A percentile compares a stretch with the other conserved stretches of the same genome.
Evolutionary conservation across 2,888 invertebrate genomes (phyloP).

Genomic region (Chromoteleia sp.): DNA sequence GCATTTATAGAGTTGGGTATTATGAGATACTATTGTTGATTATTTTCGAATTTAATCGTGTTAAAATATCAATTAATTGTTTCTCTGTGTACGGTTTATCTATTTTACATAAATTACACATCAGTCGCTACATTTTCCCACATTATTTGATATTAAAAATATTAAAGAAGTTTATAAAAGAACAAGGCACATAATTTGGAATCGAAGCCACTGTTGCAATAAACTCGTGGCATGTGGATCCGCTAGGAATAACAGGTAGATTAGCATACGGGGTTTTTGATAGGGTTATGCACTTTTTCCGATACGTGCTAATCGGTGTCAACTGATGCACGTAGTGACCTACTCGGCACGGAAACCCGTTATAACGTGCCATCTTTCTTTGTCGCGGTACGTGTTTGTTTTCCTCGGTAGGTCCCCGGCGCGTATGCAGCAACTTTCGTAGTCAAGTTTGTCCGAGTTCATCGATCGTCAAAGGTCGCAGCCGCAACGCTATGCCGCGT

Average conservation of each 20-base stretch:
- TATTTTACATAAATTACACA: no score
- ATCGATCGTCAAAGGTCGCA: conserved; percentile 65
- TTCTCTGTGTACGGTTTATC: no score
- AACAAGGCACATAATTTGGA: no score
- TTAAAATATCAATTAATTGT: no score
- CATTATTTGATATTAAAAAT: no score
- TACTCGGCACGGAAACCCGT: conserved; percentile 82
- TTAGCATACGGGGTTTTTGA: conserved; percentile 34
- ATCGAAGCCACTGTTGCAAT: background rate
- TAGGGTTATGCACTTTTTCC: conserved; percentile 74
- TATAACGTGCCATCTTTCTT: conserved; percentile 74
- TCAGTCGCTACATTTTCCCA: no score
- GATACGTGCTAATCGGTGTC: conserved; percentile 82
- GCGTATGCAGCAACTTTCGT: conserved; percentile 34
- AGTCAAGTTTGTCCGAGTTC: conserved; percentile 54
- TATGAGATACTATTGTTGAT: no score
- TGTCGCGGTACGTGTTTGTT: conserved; percentile 47
- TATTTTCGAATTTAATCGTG: no score
- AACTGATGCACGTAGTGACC: conserved; percentile 83
- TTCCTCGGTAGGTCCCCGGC: conserved; percentile 24
- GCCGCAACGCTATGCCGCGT: conserved; percentile 19
- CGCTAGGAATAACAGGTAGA: background rate
- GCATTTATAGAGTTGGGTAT: no score
- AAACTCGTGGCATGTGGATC: background rate
- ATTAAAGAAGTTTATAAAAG: no score